A percentile compares a stretch with the other conserved stretches of the same genome.
Conservation (phyloP, 2,797 vertebrate genomes). For the Lutjanus argentimaculatus region DNA sequence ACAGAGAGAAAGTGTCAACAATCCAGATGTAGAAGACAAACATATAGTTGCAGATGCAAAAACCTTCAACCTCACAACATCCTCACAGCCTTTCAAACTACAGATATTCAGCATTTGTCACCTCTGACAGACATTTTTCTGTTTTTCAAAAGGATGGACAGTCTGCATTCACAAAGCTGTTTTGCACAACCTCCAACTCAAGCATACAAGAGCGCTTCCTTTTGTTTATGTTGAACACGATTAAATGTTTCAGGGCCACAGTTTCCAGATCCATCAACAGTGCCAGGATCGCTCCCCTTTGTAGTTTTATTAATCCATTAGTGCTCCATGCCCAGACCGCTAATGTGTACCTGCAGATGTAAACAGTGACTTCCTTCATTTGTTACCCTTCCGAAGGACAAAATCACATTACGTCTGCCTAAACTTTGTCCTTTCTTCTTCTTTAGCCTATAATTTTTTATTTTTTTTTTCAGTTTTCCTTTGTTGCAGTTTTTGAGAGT, state of each 20-base stretch:
- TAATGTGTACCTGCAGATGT: not conserved
- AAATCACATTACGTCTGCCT: not conserved
- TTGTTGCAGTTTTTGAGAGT: not conserved
- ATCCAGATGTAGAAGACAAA: too few relatives aligned
- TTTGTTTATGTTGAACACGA: not conserved
- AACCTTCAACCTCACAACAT: not conserved
- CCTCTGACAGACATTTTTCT: not conserved
- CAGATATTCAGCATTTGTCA: not conserved
- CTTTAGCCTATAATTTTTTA: not conserved
- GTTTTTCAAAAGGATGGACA: not conserved
- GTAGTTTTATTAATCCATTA: conserved; percentile 14
- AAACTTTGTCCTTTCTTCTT: not conserved
- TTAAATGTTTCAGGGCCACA: conserved; percentile 6
- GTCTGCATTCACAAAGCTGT: not conserved
- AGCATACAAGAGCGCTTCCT: not conserved
- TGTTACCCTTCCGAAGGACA: not conserved
- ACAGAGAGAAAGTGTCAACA: not conserved
- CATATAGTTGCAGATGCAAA: not conserved
- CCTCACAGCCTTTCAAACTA: not conserved
- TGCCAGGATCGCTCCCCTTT: not conserved
- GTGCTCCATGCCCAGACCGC: not conserved
- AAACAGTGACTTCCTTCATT: not conserved
- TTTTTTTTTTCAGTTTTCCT: not conserved
- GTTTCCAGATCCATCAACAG: not conserved
- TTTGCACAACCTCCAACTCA: not conserved